Conservation (phyloP, 2,113 vertebrate genomes). For the Paralichthys olivaceus region DNA sequence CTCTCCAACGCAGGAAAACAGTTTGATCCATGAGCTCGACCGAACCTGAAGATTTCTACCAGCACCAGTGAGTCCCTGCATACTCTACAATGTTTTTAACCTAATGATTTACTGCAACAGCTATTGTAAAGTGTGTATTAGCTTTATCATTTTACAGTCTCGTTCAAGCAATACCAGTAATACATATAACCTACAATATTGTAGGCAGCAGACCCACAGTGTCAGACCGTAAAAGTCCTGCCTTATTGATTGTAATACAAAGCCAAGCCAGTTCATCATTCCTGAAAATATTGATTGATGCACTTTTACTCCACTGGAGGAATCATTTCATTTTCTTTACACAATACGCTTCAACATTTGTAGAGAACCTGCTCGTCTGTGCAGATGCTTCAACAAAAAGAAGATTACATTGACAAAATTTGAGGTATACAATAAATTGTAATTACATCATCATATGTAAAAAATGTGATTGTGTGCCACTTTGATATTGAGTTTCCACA, state of each 20-base stretch:
- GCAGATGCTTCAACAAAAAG: not conserved
- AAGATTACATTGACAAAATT: not conserved
- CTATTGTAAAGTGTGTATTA: not conserved
- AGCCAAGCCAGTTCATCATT: conserved; percentile 51
- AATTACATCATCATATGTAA: not conserved
- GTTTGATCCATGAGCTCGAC: not conserved
- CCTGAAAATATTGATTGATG: conserved; percentile 39
- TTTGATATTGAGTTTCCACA: not conserved
- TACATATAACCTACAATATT: conserved; percentile 18
- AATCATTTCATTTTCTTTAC: conserved; percentile 20
- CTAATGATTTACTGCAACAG: conserved; percentile 3
- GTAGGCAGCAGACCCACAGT: conserved; percentile 24
- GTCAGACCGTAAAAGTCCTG: conserved; percentile 18
- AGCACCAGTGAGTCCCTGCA: not conserved
- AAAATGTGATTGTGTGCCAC: not conserved
- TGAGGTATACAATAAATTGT: not conserved
- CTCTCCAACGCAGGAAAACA: not conserved
- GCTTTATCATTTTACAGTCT: conserved; percentile 5
- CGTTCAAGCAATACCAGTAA: conserved; percentile 5
- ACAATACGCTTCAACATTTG: conserved; percentile 7
- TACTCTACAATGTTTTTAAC: not conserved
- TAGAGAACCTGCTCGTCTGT: not conserved
- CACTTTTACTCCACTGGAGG: conserved; percentile 19
- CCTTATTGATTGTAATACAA: conserved; percentile 36
- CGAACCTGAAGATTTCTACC: not conserved